A percentile compares a stretch with the other conserved stretches of the same genome.
Evolutionary conservation across 2,113 vertebrate species (phyloP).

Genomic region (Bubo scandiacus): DNA sequence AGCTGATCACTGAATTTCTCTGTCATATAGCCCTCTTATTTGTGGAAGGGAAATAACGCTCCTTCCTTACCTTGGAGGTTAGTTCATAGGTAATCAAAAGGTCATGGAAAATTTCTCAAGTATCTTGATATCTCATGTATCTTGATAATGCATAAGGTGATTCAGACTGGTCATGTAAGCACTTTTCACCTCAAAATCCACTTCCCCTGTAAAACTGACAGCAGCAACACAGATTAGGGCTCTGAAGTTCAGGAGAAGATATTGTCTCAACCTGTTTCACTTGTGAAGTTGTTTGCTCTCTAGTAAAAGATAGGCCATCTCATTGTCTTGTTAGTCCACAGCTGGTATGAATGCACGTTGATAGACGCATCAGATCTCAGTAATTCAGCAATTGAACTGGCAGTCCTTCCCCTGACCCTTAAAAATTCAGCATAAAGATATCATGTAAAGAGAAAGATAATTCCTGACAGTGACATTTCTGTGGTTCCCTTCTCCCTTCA

Average conservation of each 20-base stretch:
- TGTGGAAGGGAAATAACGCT: not conserved
- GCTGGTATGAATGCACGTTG: not conserved
- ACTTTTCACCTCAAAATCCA: not conserved
- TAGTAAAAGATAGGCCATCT: not conserved
- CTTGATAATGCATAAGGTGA: not conserved
- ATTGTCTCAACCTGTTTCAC: not conserved
- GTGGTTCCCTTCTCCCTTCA: not conserved
- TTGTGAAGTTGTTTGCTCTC: not conserved
- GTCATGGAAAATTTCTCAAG: not conserved
- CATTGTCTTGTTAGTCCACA: not conserved
- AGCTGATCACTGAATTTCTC: not conserved
- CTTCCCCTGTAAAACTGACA: not conserved
- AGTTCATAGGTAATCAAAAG: not conserved
- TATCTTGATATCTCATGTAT: not conserved
- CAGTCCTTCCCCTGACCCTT: not conserved
- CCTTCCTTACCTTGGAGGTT: not conserved
- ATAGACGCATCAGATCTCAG: not conserved
- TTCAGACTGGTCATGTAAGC: not conserved
- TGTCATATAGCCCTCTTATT: not conserved
- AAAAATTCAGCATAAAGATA: not conserved
- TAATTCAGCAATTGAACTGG: not conserved
- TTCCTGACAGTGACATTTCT: not conserved
- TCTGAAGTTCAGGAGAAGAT: not conserved
- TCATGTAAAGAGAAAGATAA: not conserved
- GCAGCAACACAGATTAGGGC: not conserved